These are phyloP conservation scores for Spilogale gracilis DNA, from an alignment of 2,113 vertebrate genomes.

Conservation along the genomic window DNA sequence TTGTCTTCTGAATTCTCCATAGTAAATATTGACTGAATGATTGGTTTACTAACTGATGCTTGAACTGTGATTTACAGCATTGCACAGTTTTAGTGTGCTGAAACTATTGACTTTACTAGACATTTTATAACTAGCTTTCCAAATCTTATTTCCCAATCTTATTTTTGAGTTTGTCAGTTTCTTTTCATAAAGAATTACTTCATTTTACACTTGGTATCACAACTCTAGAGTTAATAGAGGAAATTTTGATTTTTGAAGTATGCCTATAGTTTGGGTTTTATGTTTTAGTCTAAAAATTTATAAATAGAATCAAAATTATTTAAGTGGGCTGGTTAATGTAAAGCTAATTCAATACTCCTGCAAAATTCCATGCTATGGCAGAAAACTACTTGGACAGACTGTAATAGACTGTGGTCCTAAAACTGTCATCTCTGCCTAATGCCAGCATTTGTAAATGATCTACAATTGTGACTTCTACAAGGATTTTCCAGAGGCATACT, in stretches of 20 bases:
- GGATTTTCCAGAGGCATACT: slow-evolving; percentile 20
- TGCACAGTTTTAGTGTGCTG: not conserved
- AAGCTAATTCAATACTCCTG: not conserved
- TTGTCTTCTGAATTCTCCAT: not conserved
- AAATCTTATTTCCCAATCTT: not conserved
- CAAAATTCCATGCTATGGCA: not conserved
- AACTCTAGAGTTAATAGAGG: not conserved
- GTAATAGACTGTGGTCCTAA: not conserved
- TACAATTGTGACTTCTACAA: not conserved
- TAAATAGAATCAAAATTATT: not conserved
- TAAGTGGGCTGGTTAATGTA: not conserved
- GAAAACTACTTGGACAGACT: not conserved
- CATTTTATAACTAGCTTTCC: not conserved
- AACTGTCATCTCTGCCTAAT: slow-evolving; percentile 51
- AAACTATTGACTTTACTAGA: not conserved
- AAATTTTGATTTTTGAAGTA: not conserved
- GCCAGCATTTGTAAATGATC: not conserved
- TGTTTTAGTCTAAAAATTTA: slow-evolving; percentile 15
- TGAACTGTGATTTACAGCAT: not conserved
- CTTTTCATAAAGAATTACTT: slow-evolving; percentile 22
- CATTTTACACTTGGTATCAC: not conserved
- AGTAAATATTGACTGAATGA: not conserved
- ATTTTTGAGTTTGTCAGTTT: slow-evolving; percentile 26
- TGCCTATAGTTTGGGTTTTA: not conserved
- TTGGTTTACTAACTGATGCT: not conserved